Evolutionary conservation across 2,797 vertebrate genomes (phyloP).

Genomic region (Melanotaenia trifasciata): DNA sequence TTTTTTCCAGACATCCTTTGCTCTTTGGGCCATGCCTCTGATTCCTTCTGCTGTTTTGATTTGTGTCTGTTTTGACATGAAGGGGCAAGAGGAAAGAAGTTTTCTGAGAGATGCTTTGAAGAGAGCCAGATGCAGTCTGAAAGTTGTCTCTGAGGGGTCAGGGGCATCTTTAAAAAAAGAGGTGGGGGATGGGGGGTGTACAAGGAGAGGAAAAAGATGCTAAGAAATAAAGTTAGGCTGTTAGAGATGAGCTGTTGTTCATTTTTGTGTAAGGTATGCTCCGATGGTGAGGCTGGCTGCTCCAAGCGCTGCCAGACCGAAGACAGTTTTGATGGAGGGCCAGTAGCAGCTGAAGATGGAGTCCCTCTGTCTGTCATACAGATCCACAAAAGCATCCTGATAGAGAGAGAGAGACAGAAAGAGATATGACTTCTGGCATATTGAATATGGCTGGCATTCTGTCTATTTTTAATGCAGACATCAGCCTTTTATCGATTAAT

Average conservation of each 20-base stretch:
- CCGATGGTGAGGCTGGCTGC: slow-evolving; percentile 96
- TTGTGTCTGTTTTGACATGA: slow-evolving; percentile 75
- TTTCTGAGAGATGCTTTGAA: slow-evolving; percentile 69
- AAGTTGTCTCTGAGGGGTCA: slow-evolving; percentile 69
- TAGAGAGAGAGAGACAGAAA: slow-evolving; percentile 29
- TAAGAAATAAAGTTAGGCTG: slow-evolving; percentile 35
- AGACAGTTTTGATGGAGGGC: slow-evolving; percentile 95
- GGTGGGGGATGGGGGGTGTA: not conserved
- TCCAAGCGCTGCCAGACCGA: slow-evolving; percentile 92
- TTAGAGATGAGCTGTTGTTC: slow-evolving; percentile 68
- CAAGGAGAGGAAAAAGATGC: slow-evolving; percentile 24
- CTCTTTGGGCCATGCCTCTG: slow-evolving; percentile 51
- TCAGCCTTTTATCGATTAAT: not conserved
- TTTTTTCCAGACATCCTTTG: slow-evolving; percentile 46
- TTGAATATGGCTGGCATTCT: not conserved
- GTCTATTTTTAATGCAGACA: not conserved
- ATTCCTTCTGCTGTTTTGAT: slow-evolving; percentile 71
- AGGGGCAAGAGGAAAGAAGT: slow-evolving; percentile 44
- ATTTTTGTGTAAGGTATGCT: slow-evolving; percentile 97
- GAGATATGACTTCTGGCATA: not conserved
- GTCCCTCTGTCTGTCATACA: slow-evolving; percentile 91
- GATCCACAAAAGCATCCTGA: slow-evolving; percentile 96
- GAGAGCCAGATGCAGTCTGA: slow-evolving; percentile 60
- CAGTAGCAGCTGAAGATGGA: slow-evolving; percentile 92
- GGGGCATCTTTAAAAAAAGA: slow-evolving; percentile 52